phyloP scores from a whole-genome alignment of 2,888 invertebrate species.

The Drosophila parthenogenetica region DNA sequence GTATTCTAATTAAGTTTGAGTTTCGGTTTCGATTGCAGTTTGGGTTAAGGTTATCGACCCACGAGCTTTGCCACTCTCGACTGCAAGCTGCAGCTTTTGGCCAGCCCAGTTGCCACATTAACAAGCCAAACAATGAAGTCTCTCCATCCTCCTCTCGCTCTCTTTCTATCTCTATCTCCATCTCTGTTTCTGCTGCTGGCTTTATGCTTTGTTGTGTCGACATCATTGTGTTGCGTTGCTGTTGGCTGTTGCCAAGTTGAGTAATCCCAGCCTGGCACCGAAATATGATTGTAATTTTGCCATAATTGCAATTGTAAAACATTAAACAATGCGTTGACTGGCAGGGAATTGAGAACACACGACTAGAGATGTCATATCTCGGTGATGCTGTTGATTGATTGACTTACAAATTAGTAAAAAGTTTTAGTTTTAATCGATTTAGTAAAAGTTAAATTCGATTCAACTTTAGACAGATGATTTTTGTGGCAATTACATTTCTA shows the following conservation, averaged over 20 bases:
- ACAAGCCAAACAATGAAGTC: slow-evolving; percentile 37
- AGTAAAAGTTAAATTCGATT: neutral
- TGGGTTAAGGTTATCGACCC: slow-evolving; percentile 60
- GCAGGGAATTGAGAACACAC: neutral
- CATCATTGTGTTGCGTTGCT: slow-evolving; percentile 13
- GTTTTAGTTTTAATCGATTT: neutral
- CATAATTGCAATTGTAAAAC: slow-evolving; percentile 28
- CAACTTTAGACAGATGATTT: slow-evolving; percentile 3
- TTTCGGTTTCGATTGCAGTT: slow-evolving; percentile 42
- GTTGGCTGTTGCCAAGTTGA: slow-evolving; percentile 23
- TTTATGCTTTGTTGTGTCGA: slow-evolving; percentile 35
- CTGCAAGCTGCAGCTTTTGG: slow-evolving; percentile 8
- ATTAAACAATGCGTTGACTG: slow-evolving; percentile 2
- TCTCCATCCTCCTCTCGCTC: slow-evolving; percentile 11
- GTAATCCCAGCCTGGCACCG: slow-evolving; percentile 24
- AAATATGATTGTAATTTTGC: slow-evolving; percentile 26
- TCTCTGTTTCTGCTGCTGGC: slow-evolving; percentile 21
- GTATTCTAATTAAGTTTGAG: slow-evolving; percentile 12
- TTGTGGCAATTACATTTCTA: slow-evolving; percentile 10
- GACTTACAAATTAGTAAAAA: neutral
- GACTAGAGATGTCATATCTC: neutral
- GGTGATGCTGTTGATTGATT: neutral
- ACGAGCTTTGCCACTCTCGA: slow-evolving; percentile 9
- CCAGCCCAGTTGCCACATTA: slow-evolving; percentile 15
- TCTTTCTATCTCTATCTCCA: neutral